Percentiles rank a stretch among this genome's conserved stretches.
These are phyloP conservation scores for Altica lythri DNA, from an alignment of 2,888 invertebrate genomes.

Conservation along the genomic window DNA sequence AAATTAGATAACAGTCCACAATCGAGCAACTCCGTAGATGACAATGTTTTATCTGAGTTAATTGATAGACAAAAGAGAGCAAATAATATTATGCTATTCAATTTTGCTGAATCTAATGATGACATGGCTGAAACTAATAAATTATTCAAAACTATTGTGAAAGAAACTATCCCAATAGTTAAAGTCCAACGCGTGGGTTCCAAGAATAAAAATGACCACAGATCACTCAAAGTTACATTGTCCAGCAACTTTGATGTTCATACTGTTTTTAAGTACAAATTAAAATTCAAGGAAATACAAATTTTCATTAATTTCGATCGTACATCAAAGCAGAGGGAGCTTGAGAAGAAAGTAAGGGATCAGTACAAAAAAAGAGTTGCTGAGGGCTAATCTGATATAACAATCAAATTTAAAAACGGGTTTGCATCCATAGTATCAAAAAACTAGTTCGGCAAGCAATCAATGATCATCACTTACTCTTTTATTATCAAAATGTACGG, in stretches of 20 bases:
- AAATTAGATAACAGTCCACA: no score
- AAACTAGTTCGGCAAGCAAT: not conserved
- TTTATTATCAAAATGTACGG: not conserved
- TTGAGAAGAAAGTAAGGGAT: not conserved
- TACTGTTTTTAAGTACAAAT: not conserved
- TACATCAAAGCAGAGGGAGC: not conserved
- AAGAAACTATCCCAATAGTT: not conserved
- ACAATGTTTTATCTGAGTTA: not conserved
- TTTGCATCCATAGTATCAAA: not conserved
- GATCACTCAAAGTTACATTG: not conserved
- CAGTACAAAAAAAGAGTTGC: not conserved
- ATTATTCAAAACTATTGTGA: not conserved
- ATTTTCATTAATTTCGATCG: not conserved
- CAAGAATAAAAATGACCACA: not conserved
- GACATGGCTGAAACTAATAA: not conserved
- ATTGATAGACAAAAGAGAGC: not conserved
- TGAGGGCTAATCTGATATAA: not conserved
- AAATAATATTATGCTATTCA: not conserved
- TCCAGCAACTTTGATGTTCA: not conserved
- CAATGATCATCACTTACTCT: no score
- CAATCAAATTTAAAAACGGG: not conserved
- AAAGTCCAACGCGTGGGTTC: not conserved
- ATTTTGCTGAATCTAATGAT: not conserved
- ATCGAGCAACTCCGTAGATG: not conserved
- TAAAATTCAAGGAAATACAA: not conserved